These are phyloP conservation scores for Ctenopoma multispine DNA, from an alignment of 2,797 vertebrate genomes.

Conservation along the genomic window DNA sequence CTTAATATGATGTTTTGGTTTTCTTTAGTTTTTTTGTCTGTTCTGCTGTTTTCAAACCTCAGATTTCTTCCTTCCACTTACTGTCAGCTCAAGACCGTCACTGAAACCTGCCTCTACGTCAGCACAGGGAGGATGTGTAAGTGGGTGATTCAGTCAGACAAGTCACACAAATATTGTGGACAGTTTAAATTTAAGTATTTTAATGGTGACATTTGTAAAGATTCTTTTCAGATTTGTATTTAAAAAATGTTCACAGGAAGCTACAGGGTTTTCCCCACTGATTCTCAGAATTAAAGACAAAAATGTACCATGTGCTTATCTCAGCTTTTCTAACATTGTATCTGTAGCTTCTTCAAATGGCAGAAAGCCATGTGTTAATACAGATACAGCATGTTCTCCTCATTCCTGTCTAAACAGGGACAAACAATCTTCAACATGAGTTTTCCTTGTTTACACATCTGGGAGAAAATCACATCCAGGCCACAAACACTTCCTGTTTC, in stretches of 20 bases:
- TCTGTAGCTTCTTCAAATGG: not conserved
- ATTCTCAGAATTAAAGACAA: not conserved
- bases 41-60: not conserved
- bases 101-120: constrained; percentile 1
- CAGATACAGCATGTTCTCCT: not conserved
- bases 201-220: not conserved
- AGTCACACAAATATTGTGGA: not conserved
- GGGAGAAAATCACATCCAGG: constrained; percentile 5
- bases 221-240: not conserved
- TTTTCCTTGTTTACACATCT: constrained; percentile 27
- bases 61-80: constrained; percentile 1
- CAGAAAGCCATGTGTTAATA: not conserved
- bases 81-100: not conserved
- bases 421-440: constrained; percentile 1
- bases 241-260: not conserved
- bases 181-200: not conserved
- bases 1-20: too few relatives aligned
- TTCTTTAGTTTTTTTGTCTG: not conserved
- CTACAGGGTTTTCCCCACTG: not conserved
- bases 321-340: not conserved
- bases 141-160: not conserved
- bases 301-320: not conserved
- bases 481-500: constrained; percentile 5
- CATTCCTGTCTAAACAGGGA: not conserved
- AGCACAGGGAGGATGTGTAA: not conserved